Evolutionary conservation across 2,888 invertebrate species (phyloP), one percentile per base, ranked within the genome.

Genomic region (Cactoblastis cactorum): DNA sequence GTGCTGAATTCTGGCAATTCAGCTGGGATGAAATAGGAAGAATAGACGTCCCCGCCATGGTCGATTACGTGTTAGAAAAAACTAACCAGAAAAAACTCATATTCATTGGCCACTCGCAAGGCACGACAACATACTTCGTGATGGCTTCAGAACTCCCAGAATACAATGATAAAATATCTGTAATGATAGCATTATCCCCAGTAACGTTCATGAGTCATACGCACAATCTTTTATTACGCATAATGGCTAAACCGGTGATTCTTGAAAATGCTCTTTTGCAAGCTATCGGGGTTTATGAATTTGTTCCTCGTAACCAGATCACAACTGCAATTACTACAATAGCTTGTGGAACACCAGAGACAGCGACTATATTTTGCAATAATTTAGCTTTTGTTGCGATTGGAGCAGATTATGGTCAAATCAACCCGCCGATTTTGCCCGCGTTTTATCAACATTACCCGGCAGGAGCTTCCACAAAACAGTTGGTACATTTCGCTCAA

Each of bases 21-120:
- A 47, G 46, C 56, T 94, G 91, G 88, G 91, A 94, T 63, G 92
- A 94, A 62, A 92, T 94, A 77, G 93, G 92, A 0, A 57, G 71
- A n/a, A 86, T 87, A 59, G 94, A 95, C 69, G 56, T 94, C 3
- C 92, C 94, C 4, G 91, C 93, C 0, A 91, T 90, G 74, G 88
- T 95, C 14, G 91, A 94, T 64, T 86, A 91, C 63, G 82, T 92
- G 6, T 50, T 88, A 9, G 9, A 47, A 1, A 11, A 3, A 19
- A 47, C 46, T 4, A 35, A 22, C 15, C 3, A 35, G 11, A 3
- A 47, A 14, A 19, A 47, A 8, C 46, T 47, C 9, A 14, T 14
- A 4, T 47, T 22, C 15, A 34, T 47, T 12, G 22, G 22, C 2
- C 34, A 47, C 18, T 47, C 46, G 2, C 46, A 47, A 47, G 46